A percentile compares a stretch with the other conserved stretches of the same genome.
Evolutionary conservation across 2,888 invertebrate genomes (phyloP).

Genomic region (Desoria tigrina): DNA sequence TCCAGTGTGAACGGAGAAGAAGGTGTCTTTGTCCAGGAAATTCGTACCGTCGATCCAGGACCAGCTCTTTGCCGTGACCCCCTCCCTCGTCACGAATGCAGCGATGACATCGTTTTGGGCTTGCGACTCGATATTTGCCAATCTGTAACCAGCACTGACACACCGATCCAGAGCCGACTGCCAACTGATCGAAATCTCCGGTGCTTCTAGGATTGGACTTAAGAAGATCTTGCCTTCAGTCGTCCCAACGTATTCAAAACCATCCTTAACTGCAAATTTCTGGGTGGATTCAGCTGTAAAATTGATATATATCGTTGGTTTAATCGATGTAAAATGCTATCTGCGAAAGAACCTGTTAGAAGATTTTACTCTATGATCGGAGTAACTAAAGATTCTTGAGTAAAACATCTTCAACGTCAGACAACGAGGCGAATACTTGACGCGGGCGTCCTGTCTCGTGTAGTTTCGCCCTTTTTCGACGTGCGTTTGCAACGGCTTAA

Average conservation of each 20-base stretch:
- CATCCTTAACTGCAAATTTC: too few species aligned
- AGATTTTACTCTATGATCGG: too few species aligned
- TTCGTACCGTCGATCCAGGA: slow-evolving; percentile 29
- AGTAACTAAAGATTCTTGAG: too few species aligned
- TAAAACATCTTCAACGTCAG: too few species aligned
- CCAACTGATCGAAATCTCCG: slow-evolving; percentile 13
- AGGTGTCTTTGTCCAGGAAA: slow-evolving; percentile 20
- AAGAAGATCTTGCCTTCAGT: slow-evolving; percentile 25
- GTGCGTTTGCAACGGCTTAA: too few species aligned
- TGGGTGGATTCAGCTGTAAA: too few species aligned
- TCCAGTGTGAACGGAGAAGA: slow-evolving; percentile 22
- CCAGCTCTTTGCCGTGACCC: slow-evolving; percentile 4
- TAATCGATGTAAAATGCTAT: too few species aligned
- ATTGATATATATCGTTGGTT: too few species aligned
- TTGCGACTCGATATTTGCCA: slow-evolving; percentile 11
- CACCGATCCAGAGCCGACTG: slow-evolving; percentile 26
- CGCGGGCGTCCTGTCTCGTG: too few species aligned
- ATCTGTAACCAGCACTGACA: slow-evolving; percentile 16
- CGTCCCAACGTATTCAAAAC: slow-evolving; percentile 21
- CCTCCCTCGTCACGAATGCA: not conserved
- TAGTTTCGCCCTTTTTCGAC: too few species aligned
- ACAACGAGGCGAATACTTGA: too few species aligned
- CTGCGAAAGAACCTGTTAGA: too few species aligned
- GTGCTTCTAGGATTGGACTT: not conserved
- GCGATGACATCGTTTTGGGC: slow-evolving; percentile 16